phyloP scores from a whole-genome alignment of 2,888 invertebrate genomes.

The Bombyx huttoni region DNA sequence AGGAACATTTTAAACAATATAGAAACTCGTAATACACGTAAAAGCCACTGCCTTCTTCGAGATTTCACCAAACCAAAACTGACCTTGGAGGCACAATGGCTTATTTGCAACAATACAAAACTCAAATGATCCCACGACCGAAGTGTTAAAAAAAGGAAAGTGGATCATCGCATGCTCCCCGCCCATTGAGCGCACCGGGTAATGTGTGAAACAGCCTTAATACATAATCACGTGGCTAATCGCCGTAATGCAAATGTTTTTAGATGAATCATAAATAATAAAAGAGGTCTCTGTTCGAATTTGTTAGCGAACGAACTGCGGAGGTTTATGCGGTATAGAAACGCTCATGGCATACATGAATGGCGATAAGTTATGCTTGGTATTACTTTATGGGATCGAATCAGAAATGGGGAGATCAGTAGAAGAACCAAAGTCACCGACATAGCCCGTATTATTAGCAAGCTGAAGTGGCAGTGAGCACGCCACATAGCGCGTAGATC shows the following conservation, averaged over 20 bases:
- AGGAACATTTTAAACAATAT: too few relatives aligned
- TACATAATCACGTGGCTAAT: slow-evolving; percentile 7
- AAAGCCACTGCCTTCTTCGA: not conserved
- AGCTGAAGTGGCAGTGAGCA: too few relatives aligned
- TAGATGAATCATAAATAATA: too few relatives aligned
- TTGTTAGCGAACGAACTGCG: not conserved
- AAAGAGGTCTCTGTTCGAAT: not conserved
- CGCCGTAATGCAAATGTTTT: too few relatives aligned
- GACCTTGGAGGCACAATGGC: not conserved
- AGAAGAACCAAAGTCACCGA: too few relatives aligned
- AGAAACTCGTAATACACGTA: too few relatives aligned
- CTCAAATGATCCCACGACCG: not conserved
- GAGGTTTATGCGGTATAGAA: not conserved
- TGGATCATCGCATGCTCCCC: slow-evolving; percentile 29
- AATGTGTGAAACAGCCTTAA: slow-evolving; percentile 32
- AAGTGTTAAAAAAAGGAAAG: slow-evolving; percentile 27
- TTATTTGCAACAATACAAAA: slow-evolving; percentile 9
- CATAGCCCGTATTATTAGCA: too few relatives aligned
- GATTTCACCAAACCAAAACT: not conserved
- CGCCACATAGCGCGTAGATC: too few relatives aligned
- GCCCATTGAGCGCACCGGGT: slow-evolving; percentile 20
- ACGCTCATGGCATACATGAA: too few relatives aligned
- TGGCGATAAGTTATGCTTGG: too few relatives aligned
- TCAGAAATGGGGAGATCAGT: too few relatives aligned
- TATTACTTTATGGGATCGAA: too few relatives aligned